Evolutionary conservation across 2,888 invertebrate species (phyloP), one percentile per base, ranked within the genome.

Genomic region (Oligia strigilis): DNA sequence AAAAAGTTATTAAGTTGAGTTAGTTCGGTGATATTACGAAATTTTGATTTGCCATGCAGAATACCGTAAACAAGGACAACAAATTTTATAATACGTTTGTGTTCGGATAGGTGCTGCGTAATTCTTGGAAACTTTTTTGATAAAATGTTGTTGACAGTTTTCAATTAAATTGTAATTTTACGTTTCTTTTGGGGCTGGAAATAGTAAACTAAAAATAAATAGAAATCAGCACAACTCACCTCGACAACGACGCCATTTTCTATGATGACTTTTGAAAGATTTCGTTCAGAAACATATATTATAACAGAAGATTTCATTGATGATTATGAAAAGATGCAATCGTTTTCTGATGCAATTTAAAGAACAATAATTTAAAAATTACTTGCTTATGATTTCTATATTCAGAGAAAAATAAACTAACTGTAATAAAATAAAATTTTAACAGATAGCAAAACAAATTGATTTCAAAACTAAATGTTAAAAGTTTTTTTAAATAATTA

Each of bases 191-290:
- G 9, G 0, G 29, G 43, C 2, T 19, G 17, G 8, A 36, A 64
- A 19, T 60, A 17, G 5, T 58, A 60, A 66, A 75, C 4, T 66
- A 19, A 60, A 80, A 76, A 71, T 88, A 80, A 83, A 83, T 77
- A 80, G 79, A 79, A 84, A 73, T 75, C 52, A 85, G 66, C 72
- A 84, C 78, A 89, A 93, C 95, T 83, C 87, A 96, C 96, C 96
- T 96, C 88, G 96, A 93, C 89, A 96, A 90, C 91, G 96, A 95
- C 95, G 96, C 95, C 96, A 96, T 96, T 94, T 96, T 89, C 64
- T 71, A 71, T 72, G 70, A 73, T 84, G 80, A 87, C 75, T 80
- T 83, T 87, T 75, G 23, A 23, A n/a, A 11, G 6, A 65, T 71
- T 72, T 76, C 75, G 80, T 77, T 81, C 73, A 46, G 78, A 76